A percentile compares a stretch with the other conserved stretches of the same genome.
phyloP scores from a whole-genome alignment of 2,113 vertebrate genomes.

The Amia ocellicauda region DNA sequence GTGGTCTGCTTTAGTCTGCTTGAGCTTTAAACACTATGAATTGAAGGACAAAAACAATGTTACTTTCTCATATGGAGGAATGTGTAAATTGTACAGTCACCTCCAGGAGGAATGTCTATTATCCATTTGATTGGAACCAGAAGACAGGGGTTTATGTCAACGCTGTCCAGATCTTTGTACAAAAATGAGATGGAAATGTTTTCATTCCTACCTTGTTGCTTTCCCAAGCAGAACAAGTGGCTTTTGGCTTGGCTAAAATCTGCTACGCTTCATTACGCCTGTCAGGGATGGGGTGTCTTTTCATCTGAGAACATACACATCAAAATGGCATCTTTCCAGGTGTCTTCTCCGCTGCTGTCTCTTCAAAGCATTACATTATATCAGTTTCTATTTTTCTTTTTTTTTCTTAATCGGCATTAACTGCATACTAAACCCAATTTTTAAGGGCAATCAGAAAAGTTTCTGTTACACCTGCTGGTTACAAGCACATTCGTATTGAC shows the following conservation, averaged over 20 bases:
- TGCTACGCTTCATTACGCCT: constrained; percentile 42
- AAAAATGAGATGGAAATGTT: constrained; percentile 2
- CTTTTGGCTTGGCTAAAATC: constrained; percentile 42
- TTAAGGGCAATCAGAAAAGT: too few species aligned
- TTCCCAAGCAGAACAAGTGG: constrained; percentile 40
- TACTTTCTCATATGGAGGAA: too few species aligned
- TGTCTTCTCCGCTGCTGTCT: constrained; percentile 12
- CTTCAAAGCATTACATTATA: not conserved
- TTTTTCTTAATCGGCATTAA: too few species aligned
- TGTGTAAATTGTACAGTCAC: too few species aligned
- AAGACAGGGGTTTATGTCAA: not conserved
- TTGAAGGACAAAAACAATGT: too few species aligned
- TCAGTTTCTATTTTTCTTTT: not conserved
- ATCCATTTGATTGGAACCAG: constrained; percentile 6
- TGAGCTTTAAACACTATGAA: too few species aligned
- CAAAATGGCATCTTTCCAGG: constrained; percentile 35
- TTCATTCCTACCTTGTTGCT: constrained; percentile 28
- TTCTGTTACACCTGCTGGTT: too few species aligned
- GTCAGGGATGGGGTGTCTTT: constrained; percentile 42
- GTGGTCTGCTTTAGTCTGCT: too few species aligned
- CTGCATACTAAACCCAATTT: too few species aligned
- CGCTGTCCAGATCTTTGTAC: constrained; percentile 1
- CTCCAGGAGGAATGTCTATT: not conserved
- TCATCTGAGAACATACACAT: constrained; percentile 40
- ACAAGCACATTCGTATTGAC: too few species aligned